Percentiles rank a stretch among this genome's conserved stretches.
Conservation (phyloP, 2,113 vertebrate genomes). For the Brevimyrus niger region DNA sequence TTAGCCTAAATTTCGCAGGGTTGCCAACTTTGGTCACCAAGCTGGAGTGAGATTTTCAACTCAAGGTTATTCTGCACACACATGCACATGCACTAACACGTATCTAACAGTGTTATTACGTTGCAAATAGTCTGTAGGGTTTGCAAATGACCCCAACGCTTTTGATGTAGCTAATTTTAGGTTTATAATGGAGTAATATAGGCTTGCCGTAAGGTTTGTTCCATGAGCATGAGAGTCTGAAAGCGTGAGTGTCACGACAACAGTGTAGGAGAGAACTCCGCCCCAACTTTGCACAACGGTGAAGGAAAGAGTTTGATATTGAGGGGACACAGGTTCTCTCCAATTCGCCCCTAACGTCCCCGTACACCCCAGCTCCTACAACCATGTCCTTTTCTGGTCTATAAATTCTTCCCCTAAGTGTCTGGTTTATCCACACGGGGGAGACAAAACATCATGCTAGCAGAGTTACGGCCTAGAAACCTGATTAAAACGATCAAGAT, state of each 20-base stretch:
- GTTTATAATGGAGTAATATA: not conserved
- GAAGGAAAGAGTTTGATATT: not conserved
- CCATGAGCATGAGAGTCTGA: not conserved
- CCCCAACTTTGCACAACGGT: not conserved
- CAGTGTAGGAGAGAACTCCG: not conserved
- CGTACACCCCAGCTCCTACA: not conserved
- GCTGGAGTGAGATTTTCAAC: not conserved
- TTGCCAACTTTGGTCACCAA: not conserved
- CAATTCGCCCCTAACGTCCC: not conserved
- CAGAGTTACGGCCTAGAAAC: not conserved
- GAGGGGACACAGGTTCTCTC: not conserved
- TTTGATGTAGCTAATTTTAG: not conserved
- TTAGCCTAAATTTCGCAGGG: not conserved
- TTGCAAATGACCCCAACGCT: not conserved
- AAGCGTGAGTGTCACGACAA: not conserved
- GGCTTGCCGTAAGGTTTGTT: not conserved
- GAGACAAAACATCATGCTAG: not conserved
- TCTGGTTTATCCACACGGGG: constrained; percentile 4
- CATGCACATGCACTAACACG: not conserved
- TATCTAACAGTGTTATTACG: not conserved
- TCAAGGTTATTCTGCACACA: no score
- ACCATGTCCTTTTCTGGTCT: not conserved
- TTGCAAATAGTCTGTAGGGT: not conserved
- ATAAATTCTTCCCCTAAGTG: not conserved
- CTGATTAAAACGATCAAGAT: not conserved